Base-by-base conservation (phyloP, 2,113 vertebrate species). In the Austrofundulus limnaeus region DNA sequence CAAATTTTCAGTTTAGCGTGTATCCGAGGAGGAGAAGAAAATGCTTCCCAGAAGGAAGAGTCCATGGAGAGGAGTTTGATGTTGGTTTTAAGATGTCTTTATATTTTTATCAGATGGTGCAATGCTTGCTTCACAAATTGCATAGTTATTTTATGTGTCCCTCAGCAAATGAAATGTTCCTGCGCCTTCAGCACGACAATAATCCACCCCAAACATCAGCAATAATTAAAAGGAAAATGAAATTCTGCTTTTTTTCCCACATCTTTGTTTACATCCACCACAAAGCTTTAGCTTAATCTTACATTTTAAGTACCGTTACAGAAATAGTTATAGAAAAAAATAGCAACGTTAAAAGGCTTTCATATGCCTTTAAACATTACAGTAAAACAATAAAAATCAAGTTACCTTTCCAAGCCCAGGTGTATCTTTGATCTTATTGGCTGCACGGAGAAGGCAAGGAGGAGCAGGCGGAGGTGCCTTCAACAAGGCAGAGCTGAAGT, bases 391-490 rank as follows among this genome's bases (percentile, higher is more conserved):
- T 15, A 15, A 41, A 34, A 34, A 10, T 34, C 6, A 34, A 1
- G 16, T 82, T 95, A 98, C 97, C 95, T 98, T 99, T 85, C 97
- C 97, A 54, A 98, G 84, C 43, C 97, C 97, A 0, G 97, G 97
- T 0, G 92, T 98, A 77, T 99, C 97, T 90, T 98, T 98, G 84
- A 98, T 94, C 90, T 99, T 99, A 90, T 90, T 96, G 80, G 95
- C 93, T 0, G 96, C 97, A 28, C 97, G 93, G 60, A 98, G 90
- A 51, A 99, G 93, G 72, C 97, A 98, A 53, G 97, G 97, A 0
- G 97, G 97, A 23, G 97, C 97, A 0, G 97, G 96, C 4, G 97
- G 97, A 2, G 97, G 95, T 0, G 92, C 94, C 15, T 82, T 78
- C 85, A 95, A 92, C 57, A 99, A 91, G 48, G 96, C 94, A 2